Evolutionary conservation across 1,140 invertebrate species (phyloP).

Genomic region (Ceratosolen fusciceps): DNA sequence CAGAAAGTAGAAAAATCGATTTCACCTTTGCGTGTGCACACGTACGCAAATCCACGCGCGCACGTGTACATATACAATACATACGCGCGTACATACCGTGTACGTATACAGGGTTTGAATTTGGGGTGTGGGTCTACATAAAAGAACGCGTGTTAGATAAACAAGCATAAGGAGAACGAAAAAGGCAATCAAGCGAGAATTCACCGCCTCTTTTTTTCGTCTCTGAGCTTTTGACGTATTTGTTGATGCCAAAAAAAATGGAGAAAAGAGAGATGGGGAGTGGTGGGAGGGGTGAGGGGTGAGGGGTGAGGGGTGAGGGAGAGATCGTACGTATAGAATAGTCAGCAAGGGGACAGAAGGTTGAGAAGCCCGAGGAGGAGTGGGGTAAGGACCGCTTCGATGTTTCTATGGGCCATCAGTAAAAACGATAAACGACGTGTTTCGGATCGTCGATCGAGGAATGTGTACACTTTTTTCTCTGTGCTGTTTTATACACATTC

Average conservation of each 20-base stretch:
- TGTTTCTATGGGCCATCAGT: not conserved
- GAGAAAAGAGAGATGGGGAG: not conserved
- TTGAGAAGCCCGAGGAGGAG: no score
- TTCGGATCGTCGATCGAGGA: conserved; percentile 3
- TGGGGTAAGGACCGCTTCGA: not conserved
- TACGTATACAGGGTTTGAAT: no score
- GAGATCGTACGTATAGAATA: no score
- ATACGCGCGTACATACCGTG: no score
- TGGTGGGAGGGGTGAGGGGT: no score
- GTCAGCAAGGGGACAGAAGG: no score
- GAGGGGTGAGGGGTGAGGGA: no score
- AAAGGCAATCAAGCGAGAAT: conserved; percentile 5
- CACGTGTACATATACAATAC: no score
- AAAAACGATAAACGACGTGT: conserved; percentile 8
- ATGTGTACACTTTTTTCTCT: not conserved
- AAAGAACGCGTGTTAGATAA: conserved; percentile 6
- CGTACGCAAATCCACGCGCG: no score
- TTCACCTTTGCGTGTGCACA: not conserved
- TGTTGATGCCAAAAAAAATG: not conserved
- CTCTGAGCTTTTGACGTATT: not conserved
- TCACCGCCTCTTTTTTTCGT: not conserved
- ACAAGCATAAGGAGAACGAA: not conserved
- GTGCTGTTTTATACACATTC: not conserved
- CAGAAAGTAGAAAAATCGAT: conserved; percentile 1
- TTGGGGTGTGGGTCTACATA: no score